Evolutionary conservation across 2,797 vertebrate genomes (phyloP).

Genomic region (Lepilemur septentrionalis): DNA sequence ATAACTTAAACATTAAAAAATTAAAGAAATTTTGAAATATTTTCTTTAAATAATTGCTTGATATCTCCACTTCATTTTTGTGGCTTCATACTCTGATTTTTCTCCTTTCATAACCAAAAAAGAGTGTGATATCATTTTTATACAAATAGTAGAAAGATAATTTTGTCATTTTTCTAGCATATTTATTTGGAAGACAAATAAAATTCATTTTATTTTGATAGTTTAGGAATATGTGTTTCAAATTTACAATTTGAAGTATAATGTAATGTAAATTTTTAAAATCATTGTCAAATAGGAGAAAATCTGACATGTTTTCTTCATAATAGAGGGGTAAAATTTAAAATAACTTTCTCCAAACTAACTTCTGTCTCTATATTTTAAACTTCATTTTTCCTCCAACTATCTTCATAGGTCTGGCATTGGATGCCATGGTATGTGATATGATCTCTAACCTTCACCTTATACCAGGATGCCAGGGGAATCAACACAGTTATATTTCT

Average conservation of each 20-base stretch:
- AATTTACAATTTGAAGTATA: not conserved
- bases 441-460: not conserved
- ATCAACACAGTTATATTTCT: not conserved
- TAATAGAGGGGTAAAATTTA: not conserved
- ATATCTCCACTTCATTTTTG: not conserved
- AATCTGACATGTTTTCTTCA: not conserved
- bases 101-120: not conserved
- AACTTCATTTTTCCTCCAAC: not conserved
- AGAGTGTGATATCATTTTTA: not conserved
- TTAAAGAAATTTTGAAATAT: not conserved
- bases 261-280: not conserved
- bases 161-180: not conserved
- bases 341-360: not conserved
- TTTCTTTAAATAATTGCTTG: not conserved
- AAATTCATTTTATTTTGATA: not conserved
- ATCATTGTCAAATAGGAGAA: not conserved
- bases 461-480: not conserved
- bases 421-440: not conserved
- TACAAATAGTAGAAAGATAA: not conserved
- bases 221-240: not conserved
- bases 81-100: not conserved
- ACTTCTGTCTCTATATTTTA: not conserved
- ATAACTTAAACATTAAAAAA: not conserved
- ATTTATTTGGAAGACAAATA: not conserved
- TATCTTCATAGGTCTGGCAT: rapidly evolving